Conservation (phyloP, 2,888 invertebrate genomes). For the Calephelis perditalis region DNA sequence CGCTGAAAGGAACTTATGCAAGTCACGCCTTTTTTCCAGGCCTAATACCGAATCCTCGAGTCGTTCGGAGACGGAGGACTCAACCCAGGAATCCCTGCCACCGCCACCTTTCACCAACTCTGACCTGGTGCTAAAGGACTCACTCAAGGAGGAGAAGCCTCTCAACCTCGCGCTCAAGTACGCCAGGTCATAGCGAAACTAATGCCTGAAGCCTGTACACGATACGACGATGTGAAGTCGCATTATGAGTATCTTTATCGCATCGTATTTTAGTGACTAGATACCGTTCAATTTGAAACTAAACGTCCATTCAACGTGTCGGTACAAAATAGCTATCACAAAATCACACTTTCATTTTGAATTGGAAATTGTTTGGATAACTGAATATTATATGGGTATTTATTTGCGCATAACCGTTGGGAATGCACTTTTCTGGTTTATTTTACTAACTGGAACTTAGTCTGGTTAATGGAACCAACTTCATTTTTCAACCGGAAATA, state of each 20-base stretch:
- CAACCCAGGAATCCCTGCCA: constrained; percentile 28
- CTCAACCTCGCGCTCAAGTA: constrained; percentile 57
- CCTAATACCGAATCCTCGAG: constrained; percentile 36
- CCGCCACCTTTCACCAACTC: constrained; percentile 39
- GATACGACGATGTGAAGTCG: constrained; percentile 8
- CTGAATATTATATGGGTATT: too few species aligned
- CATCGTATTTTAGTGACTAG: not conserved
- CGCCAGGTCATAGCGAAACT: constrained; percentile 54
- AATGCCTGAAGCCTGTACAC: constrained; percentile 15
- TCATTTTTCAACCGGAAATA: too few species aligned
- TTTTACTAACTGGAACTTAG: too few species aligned
- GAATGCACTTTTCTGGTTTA: too few species aligned
- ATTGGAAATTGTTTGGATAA: too few species aligned
- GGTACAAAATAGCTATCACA: too few species aligned
- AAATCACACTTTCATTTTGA: too few species aligned
- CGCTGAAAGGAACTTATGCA: too few species aligned
- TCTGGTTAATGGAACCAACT: too few species aligned
- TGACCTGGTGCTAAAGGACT: constrained; percentile 56
- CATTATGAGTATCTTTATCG: not conserved
- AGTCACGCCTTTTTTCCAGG: constrained; percentile 27
- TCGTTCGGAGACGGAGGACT: constrained; percentile 42
- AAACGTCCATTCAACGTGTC: too few species aligned
- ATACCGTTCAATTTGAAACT: too few species aligned
- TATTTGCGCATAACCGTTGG: too few species aligned
- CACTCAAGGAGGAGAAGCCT: constrained; percentile 62